Evolutionary conservation across 2,888 invertebrate genomes (phyloP).

Genomic region (Platycheirus rosarum): DNA sequence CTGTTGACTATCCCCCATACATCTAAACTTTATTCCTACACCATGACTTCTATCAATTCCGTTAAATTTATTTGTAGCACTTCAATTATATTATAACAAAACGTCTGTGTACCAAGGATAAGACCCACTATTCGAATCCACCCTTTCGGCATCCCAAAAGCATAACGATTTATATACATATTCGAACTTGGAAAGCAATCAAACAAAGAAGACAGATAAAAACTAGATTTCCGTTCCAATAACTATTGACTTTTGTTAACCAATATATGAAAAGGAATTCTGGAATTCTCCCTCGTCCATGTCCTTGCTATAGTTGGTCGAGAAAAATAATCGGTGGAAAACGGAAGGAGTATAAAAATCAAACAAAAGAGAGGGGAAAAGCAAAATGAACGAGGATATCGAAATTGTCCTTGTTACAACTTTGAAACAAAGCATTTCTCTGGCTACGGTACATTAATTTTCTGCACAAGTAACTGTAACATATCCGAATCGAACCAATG

Average conservation of each 20-base stretch:
- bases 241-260: conserved; percentile 61
- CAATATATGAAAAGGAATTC: conserved; percentile 46
- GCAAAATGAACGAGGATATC: conserved; percentile 61
- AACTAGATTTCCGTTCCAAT: conserved; percentile 59
- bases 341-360: conserved; percentile 52
- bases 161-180: conserved; percentile 32
- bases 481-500: conserved; percentile 26
- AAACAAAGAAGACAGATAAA: conserved; percentile 48
- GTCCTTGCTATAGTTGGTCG: conserved; percentile 3
- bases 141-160: conserved; percentile 19
- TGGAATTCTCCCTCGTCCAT: neutral
- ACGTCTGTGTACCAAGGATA: conserved; percentile 19
- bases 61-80: conserved; percentile 8
- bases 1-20: too few relatives aligned
- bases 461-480: conserved; percentile 52
- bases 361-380: too few relatives aligned
- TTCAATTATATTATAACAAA: conserved; percentile 13
- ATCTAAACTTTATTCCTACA: neutral
- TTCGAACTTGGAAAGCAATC: conserved; percentile 32
- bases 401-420: conserved; percentile 45
- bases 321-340: conserved; percentile 57
- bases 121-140: conserved; percentile 1
- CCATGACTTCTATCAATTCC: conserved; percentile 4
- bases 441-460: conserved; percentile 64
- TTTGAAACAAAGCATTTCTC: conserved; percentile 54